Percentiles rank a stretch among this genome's conserved stretches.
phyloP scores from a whole-genome alignment of 2,113 vertebrate species.

The Synodontis membranacea region DNA sequence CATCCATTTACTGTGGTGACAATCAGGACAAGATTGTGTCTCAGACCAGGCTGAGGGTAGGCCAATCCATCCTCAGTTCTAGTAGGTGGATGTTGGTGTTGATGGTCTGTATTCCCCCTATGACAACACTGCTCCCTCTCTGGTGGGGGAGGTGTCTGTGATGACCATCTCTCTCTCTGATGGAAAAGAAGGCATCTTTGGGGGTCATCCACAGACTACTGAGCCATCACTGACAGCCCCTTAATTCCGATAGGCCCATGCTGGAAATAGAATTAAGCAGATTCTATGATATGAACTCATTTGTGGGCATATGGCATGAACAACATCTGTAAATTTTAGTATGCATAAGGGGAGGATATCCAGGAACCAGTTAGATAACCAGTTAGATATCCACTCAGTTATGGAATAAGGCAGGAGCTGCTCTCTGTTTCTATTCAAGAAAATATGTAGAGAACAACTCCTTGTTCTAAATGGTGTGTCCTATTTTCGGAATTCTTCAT shows the following conservation, averaged over 20 bases:
- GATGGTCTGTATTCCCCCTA: background rate
- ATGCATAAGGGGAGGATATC: background rate
- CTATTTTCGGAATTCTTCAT: background rate
- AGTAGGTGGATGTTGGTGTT: background rate
- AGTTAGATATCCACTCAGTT: background rate
- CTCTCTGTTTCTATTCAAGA: background rate
- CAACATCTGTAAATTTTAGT: background rate
- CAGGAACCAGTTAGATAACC: background rate
- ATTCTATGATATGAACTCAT: background rate
- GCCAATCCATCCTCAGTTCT: background rate
- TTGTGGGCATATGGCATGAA: background rate
- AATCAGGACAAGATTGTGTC: background rate
- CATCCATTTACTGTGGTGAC: background rate
- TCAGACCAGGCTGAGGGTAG: background rate
- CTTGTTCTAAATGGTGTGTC: background rate
- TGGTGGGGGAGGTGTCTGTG: background rate
- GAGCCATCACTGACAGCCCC: background rate
- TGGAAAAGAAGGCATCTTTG: background rate
- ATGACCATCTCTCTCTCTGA: background rate
- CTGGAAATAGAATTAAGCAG: background rate
- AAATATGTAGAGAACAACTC: background rate
- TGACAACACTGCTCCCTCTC: background rate
- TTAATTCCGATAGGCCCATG: background rate
- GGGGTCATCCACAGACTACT: background rate
- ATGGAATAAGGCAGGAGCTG: background rate